Evolutionary conservation across 2,797 vertebrate species (phyloP), one percentile per base, ranked within the genome.

Genomic region (Platyrinchus mystaceus): DNA sequence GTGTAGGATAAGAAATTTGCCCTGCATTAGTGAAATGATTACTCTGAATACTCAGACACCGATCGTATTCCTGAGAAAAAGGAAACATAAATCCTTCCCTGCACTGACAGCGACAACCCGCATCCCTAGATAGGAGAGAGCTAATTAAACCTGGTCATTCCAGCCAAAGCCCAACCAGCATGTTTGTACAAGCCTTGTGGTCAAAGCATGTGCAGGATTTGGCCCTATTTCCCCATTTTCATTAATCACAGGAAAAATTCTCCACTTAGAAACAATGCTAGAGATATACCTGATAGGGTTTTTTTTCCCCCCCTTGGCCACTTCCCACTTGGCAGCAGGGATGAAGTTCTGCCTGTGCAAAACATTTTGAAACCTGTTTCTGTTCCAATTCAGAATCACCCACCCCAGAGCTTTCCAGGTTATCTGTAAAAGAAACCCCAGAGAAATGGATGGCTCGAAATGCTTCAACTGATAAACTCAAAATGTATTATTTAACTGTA

Each of bases 241-340:
- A 93, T 94, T 78, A 96, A 95, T 95, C 87, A 93, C 90, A 89
- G 67, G 52, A 58, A 93, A 84, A 95, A 84, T 63, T 87, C 89
- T 83, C 84, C 82, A n/a, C 68, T 89, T 92, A 93, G 78, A 87
- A 92, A 89, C 87, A 91, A 87, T 71, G 75, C 66, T 85, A n/a
- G 53, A 94, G 81, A 91, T 92, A 91, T 69, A 95, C 84, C 92
- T 87, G 95, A 94, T 60, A 93, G 88, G 32, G 2, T 11, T 70
- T 46, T 80, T 53, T 36, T 39, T 13, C 10, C 27, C 30, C 41
- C 10, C 44, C 56, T 94, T 95, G 92, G 92, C 88, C 80, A 85
- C 32, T 87, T 90, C 91, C 83, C 91, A 75, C 84, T 96, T 94
- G 95, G 95, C 86, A 95, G 43, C 64, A 32, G 41, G 41, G 66